phyloP scores from a whole-genome alignment of 2,113 vertebrate species.

The Hyaena hyaena region DNA sequence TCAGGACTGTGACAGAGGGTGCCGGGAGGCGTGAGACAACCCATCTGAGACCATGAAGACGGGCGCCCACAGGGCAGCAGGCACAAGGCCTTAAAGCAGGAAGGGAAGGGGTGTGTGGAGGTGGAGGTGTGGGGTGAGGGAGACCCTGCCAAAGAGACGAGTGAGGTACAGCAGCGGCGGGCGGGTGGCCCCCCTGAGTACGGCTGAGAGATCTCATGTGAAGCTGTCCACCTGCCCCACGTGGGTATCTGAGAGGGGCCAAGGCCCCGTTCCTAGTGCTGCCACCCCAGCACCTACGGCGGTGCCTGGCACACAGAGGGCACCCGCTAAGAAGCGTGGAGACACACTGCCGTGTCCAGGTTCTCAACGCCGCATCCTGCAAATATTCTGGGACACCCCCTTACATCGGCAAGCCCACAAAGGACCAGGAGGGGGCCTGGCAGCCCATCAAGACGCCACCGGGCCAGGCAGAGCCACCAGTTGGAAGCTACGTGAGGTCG shows the following conservation, averaged over 20 bases:
- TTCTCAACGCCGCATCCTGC: accelerated
- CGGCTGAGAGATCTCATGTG: too few relatives aligned
- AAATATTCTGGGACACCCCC: neutral
- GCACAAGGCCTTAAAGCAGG: neutral
- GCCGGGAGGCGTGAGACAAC: neutral
- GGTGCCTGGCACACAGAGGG: accelerated
- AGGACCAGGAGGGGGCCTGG: neutral
- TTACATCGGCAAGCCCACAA: neutral
- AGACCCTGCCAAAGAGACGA: neutral
- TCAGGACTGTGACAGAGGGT: neutral
- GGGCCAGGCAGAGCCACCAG: neutral
- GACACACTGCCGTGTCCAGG: accelerated
- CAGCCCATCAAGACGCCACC: neutral
- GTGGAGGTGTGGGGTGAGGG: neutral
- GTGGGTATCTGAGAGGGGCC: accelerated
- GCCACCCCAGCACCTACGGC: neutral
- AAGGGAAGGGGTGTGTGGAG: accelerated
- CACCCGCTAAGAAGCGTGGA: accelerated
- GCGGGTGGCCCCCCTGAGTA: neutral
- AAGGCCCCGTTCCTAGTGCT: accelerated
- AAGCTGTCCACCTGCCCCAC: neutral
- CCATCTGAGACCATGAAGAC: accelerated
- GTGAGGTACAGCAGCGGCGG: accelerated
- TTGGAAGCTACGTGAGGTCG: neutral
- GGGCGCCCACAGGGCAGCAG: neutral